Evolutionary conservation across 2,888 invertebrate species (phyloP), one percentile per base, ranked within the genome.

Genomic region (Laspeyria flexula): DNA sequence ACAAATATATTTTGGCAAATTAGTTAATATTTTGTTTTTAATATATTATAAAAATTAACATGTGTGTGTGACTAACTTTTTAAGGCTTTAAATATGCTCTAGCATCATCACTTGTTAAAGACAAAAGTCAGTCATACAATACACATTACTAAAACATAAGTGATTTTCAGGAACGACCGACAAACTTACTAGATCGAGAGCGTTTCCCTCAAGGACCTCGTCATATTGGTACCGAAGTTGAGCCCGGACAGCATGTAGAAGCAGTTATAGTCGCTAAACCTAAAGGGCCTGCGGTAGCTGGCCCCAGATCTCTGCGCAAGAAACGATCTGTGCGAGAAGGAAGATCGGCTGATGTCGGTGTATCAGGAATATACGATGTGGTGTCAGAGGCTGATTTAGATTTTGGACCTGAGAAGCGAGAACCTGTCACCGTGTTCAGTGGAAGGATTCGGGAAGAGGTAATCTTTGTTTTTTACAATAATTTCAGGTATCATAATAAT

Each of bases 331-430:
- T 96, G 3, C 93, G 96, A 10, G 96, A 96, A 75, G 96, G 94
- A 0, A 94, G 97, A 43, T 97, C 96, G 58, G 96, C 97, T 1
- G 97, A 97, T 77, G 97, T 98, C 0, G 97, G 98, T 4, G 97
- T 98, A 1, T 96, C 96, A 60, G 97, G 97, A 0, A 94, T 97
- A 15, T 98, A 97, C 84, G 97, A 97, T 65, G 97, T 98, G 38
- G 97, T 98, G 49, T 97, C 98, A 2, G 97, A 97, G 84, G 97
- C 97, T 0, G 98, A 98, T 83, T 89, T 98, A 31, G 97, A 96
- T 29, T 98, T 98, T 83, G 97, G 96, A 67, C 97, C 97, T n/a
- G n/a, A n/a, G 0, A 96, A 97, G 71, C 93, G 94, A 67, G 97
- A 97, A 82, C 95, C 97, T 0, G 97, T 97, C 0, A 97, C 97